Evolutionary conservation across 1,140 invertebrate species (phyloP).

Genomic region (Scaptomyza graminum): DNA sequence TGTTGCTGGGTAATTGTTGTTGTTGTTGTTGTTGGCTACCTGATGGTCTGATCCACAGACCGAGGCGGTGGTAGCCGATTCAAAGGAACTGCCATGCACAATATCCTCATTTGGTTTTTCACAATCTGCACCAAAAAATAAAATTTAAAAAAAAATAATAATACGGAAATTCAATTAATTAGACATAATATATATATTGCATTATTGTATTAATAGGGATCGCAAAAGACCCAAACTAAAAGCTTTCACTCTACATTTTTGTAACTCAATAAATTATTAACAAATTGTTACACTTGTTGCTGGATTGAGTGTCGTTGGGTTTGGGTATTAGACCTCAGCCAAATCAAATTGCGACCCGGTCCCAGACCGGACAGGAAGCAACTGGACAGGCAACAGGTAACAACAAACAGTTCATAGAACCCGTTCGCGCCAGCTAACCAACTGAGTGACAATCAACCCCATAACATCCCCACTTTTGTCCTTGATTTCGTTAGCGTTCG

Average conservation of each 20-base stretch:
- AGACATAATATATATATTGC: conserved; percentile 12
- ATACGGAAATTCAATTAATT: conserved; percentile 54
- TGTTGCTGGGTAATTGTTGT: conserved; percentile 85
- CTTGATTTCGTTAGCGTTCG: conserved; percentile 59
- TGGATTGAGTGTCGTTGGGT: not conserved
- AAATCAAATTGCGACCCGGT: conserved; percentile 20
- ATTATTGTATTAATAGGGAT: conserved; percentile 30
- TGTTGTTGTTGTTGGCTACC: conserved; percentile 85
- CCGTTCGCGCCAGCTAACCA: conserved; percentile 16
- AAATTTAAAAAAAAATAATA: no score
- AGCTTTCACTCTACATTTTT: conserved; percentile 32
- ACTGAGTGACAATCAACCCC: not conserved
- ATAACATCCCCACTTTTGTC: not conserved
- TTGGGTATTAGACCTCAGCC: not conserved
- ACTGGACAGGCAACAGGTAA: not conserved
- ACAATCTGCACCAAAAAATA: conserved; percentile 71
- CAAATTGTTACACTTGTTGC: conserved; percentile 23
- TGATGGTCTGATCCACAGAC: conserved; percentile 89
- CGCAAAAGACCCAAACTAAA: conserved; percentile 44
- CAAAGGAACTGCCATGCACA: conserved; percentile 87
- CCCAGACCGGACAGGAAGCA: conserved; percentile 29
- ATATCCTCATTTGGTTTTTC: conserved; percentile 87
- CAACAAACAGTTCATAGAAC: conserved; percentile 3
- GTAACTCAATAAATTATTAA: conserved; percentile 61
- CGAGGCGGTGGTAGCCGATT: conserved; percentile 85